Evolutionary conservation across 1,140 invertebrate genomes (phyloP).

Genomic region (Lasioglossum baleicum): DNA sequence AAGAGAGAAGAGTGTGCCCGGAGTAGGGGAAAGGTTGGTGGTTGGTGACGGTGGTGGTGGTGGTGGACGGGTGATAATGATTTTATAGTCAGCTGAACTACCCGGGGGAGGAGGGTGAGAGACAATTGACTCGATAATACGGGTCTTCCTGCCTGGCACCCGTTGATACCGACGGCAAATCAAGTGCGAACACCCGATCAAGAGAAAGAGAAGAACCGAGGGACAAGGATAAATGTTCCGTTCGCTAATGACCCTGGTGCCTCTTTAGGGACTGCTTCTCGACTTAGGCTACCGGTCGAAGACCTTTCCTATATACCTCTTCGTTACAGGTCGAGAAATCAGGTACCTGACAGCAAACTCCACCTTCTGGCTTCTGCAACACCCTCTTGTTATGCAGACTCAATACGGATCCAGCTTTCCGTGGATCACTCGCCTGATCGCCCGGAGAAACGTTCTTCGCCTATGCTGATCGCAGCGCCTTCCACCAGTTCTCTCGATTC

Average conservation of each 20-base stretch:
- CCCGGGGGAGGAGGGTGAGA: conserved; percentile 70
- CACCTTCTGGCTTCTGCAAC: conserved; percentile 62
- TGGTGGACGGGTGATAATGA: conserved; percentile 77
- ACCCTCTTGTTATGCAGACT: conserved; percentile 41
- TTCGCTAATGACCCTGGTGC: conserved; percentile 71
- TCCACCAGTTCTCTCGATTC: too few relatives aligned
- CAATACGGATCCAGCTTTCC: conserved; percentile 22
- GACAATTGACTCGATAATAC: conserved; percentile 80
- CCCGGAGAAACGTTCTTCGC: background rate
- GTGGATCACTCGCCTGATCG: background rate
- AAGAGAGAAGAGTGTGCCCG: conserved; percentile 43
- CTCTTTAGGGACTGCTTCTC: conserved; percentile 66
- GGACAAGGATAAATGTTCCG: conserved; percentile 75
- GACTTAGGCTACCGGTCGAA: conserved; percentile 67
- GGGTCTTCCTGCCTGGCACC: conserved; percentile 79
- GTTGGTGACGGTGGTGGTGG: conserved; percentile 58
- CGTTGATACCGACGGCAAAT: conserved; percentile 78
- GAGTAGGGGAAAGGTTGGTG: conserved; percentile 34
- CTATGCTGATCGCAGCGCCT: background rate
- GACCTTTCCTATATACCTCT: conserved; percentile 56
- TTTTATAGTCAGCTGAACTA: conserved; percentile 78
- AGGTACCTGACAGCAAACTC: conserved; percentile 62
- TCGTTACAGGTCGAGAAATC: conserved; percentile 54
- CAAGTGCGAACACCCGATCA: conserved; percentile 72
- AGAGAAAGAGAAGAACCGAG: conserved; percentile 58